These are phyloP conservation scores for Phrynocephalus vlangalii DNA, from an alignment of 2,797 vertebrate genomes.

Conservation along the genomic window DNA sequence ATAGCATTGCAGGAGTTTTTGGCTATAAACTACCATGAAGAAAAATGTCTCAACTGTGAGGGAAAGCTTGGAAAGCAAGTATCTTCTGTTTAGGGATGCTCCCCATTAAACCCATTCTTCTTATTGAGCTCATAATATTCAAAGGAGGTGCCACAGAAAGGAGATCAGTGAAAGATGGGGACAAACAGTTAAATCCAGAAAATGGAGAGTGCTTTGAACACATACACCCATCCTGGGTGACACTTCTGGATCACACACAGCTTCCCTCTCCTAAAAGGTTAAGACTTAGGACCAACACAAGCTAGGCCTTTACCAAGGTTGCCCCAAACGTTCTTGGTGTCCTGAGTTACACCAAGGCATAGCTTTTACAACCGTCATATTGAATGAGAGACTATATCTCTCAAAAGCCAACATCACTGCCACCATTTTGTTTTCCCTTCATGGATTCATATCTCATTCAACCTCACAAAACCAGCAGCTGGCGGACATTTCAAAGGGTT, in stretches of 20 bases:
- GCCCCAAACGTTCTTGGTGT: accelerated
- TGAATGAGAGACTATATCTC: too few species aligned
- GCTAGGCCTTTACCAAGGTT: neutral
- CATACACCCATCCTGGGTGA: too few species aligned
- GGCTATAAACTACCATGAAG: conserved; percentile 55
- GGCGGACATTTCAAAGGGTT: too few species aligned
- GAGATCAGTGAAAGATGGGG: neutral
- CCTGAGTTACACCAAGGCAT: too few species aligned
- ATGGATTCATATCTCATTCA: neutral
- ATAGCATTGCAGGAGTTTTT: conserved; percentile 32
- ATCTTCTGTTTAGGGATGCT: conserved; percentile 28
- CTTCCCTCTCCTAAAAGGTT: neutral
- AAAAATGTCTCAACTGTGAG: conserved; percentile 37
- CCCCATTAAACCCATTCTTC: neutral
- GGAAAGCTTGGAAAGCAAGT: neutral
- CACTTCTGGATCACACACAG: neutral
- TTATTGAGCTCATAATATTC: neutral
- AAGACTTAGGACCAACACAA: neutral
- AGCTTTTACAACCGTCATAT: neutral
- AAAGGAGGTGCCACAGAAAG: neutral
- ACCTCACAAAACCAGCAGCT: too few species aligned
- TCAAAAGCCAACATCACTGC: neutral
- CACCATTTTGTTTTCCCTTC: neutral
- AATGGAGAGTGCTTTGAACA: neutral
- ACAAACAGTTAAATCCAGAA: neutral